Evolutionary conservation across 1,140 invertebrate genomes (phyloP), one percentile per base, ranked within the genome.

Genomic region (Papilio aristodemus): DNA sequence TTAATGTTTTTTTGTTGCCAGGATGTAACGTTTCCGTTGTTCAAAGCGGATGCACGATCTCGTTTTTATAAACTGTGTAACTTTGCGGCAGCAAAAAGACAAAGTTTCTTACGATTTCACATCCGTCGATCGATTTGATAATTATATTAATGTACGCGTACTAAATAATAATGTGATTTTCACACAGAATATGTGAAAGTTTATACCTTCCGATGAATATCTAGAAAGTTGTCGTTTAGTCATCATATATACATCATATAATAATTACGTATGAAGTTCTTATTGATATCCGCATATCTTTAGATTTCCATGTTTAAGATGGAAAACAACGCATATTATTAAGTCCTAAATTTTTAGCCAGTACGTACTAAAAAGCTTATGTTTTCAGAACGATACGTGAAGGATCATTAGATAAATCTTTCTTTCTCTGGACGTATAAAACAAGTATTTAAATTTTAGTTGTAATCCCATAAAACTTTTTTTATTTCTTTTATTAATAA

Each of bases 101-200:
- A 32, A 58, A 60, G 32, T 60, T 60, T 60, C 58, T 13, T 37
- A 60, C 58, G 36, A 60, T 60, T 39, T 60, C 58, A 60, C 32
- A 60, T 60, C 58, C 58, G 57, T 37, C 8, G 57, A 59, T 59
- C 32, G 27, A 60, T 60, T 60, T 60, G 58, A 60, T 60, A 60
- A 60, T n/a, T 25, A 57, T 11, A 57, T 25, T 19, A 36, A 19
- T 36, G 22, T 58, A 58, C 25, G 17, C 7, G 10, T 14, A 58
- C 22, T 25, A 19, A 2, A 36, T 27, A 58, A 32, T n/a, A 50
- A 50, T 11, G 10, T 4, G 9, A 19, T 43, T 50, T 17, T 50
- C 46, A 9, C 46, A 50, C 46, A 50, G 46, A 50, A 50, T 22
- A 9, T 4, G 46, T 50, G 46, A 50, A 50, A 50, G 46, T 19